phyloP scores from a whole-genome alignment of 2,113 vertebrate species.

The Pseudolaguvia tuberculata region DNA sequence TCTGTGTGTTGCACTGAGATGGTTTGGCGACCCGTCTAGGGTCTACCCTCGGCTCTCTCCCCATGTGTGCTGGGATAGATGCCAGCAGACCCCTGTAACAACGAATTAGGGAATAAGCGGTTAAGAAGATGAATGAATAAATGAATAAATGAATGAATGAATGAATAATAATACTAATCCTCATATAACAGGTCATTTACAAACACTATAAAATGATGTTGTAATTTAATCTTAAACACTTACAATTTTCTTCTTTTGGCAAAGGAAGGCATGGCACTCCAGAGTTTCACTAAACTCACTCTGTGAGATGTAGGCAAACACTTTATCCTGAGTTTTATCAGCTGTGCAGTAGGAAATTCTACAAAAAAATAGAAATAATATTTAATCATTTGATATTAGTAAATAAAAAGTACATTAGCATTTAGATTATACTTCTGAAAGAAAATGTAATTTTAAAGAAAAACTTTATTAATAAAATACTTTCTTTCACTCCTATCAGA shows the following conservation, averaged over 20 bases:
- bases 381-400: not conserved
- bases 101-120: too few species aligned
- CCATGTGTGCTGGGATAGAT: too few species aligned
- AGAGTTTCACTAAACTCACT: slow-evolving; percentile 80
- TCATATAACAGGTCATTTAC: not conserved
- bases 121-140: too few species aligned
- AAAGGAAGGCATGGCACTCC: slow-evolving; percentile 87
- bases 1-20: too few species aligned
- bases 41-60: too few species aligned
- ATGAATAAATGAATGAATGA: too few species aligned
- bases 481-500: too few species aligned
- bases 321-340: slow-evolving; percentile 90
- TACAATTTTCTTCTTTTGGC: slow-evolving; percentile 89
- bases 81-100: too few species aligned
- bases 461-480: too few species aligned
- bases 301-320: slow-evolving; percentile 86
- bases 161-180: not conserved
- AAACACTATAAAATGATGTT: not conserved
- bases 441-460: too few species aligned
- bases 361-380: slow-evolving; percentile 25
- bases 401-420: not conserved
- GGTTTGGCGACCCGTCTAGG: too few species aligned
- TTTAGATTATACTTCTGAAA: not conserved
- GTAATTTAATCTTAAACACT: slow-evolving; percentile 21
- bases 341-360: slow-evolving; percentile 93